A percentile compares a stretch with the other conserved stretches of the same genome.
Evolutionary conservation across 2,888 invertebrate genomes (phyloP).

Genomic region (Mycogona germanica): DNA sequence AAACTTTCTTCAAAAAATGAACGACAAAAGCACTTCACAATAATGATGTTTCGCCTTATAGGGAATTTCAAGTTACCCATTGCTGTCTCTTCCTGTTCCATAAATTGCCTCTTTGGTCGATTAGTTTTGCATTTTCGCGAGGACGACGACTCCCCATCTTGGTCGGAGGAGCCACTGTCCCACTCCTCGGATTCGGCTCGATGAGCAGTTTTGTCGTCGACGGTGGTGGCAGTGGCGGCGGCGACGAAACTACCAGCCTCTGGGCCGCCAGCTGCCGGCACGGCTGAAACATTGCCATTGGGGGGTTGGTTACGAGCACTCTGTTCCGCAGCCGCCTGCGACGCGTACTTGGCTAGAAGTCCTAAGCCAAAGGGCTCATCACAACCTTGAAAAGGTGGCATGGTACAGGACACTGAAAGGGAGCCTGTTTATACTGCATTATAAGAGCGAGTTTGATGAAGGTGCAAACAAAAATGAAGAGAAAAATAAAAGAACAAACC

Average conservation of each 20-base stretch:
- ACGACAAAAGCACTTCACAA: too few species aligned
- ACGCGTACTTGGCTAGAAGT: conserved; percentile 18
- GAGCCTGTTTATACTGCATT: conserved; percentile 17
- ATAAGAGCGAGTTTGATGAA: conserved; percentile 15
- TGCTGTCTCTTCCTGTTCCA: conserved; percentile 27
- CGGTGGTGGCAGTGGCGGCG: neutral
- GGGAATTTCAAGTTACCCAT: conserved; percentile 31
- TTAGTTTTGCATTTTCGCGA: conserved; percentile 70
- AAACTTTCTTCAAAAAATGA: too few species aligned
- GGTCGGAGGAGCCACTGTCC: neutral
- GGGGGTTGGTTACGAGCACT: neutral
- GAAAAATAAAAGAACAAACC: conserved; percentile 5
- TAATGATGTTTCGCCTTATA: too few species aligned
- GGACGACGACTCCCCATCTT: conserved; percentile 1
- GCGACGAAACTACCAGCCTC: neutral
- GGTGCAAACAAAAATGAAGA: conserved; percentile 13
- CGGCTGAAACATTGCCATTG: too few species aligned
- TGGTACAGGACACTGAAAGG: conserved; percentile 20
- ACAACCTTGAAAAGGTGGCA: conserved; percentile 19
- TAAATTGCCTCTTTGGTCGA: conserved; percentile 57
- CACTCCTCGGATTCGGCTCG: neutral
- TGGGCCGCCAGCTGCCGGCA: too few species aligned
- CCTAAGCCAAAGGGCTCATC: conserved; percentile 18
- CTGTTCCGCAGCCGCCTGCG: conserved; percentile 10
- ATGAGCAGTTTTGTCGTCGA: neutral